phyloP scores from a whole-genome alignment of 2,797 vertebrate genomes.

The Phoeniculus purpureus region DNA sequence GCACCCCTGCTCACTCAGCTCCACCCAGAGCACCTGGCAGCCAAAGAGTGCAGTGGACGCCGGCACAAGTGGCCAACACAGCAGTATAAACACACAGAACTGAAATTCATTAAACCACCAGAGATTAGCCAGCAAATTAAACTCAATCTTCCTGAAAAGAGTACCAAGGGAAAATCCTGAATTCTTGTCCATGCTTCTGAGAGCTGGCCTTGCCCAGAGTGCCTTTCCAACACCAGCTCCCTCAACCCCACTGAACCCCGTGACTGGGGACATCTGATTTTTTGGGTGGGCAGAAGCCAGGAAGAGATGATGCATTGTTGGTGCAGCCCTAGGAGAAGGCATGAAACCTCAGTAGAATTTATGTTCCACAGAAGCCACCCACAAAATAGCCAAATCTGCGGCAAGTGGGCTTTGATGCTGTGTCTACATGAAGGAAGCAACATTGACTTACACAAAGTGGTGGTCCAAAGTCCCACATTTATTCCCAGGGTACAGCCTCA shows the following conservation, averaged over 20 bases:
- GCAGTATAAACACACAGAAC: constrained; percentile 43
- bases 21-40: not conserved
- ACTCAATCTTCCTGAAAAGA: not conserved
- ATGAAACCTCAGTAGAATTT: not conserved
- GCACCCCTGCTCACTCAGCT: not conserved
- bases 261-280: accelerated
- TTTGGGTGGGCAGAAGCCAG: not conserved
- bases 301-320: accelerated
- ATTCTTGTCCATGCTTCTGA: accelerated
- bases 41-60: not conserved
- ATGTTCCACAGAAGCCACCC: not conserved
- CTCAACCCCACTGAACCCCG: not conserved
- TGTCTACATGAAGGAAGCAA: not conserved
- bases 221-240: not conserved
- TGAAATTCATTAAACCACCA: constrained; percentile 40
- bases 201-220: not conserved
- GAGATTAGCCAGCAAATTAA: constrained; percentile 57
- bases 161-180: not conserved
- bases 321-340: not conserved
- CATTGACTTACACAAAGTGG: not conserved
- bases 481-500: not conserved
- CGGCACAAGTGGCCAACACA: not conserved
- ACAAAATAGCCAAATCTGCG: not conserved
- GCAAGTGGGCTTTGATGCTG: not conserved
- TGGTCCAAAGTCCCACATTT: not conserved